These are phyloP conservation scores for Ochlodes sylvanus DNA, from an alignment of 2,888 invertebrate species.

Conservation along the genomic window DNA sequence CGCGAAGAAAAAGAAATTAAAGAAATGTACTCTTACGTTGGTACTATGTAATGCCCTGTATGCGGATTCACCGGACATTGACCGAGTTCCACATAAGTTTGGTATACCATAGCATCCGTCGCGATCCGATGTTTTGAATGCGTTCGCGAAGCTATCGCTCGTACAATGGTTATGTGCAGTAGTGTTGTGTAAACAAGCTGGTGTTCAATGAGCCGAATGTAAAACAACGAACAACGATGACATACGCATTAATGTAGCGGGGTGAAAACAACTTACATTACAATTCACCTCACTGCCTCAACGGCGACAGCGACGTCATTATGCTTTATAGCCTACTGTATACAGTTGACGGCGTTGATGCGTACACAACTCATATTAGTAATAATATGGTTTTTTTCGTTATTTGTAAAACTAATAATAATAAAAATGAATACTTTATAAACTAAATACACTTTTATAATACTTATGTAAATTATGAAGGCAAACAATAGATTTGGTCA, in stretches of 20 bases:
- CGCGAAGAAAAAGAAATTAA: no score
- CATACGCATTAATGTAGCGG: slow-evolving; percentile 15
- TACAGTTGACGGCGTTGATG: neutral
- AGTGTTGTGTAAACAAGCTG: slow-evolving; percentile 70
- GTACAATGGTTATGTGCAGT: slow-evolving; percentile 69
- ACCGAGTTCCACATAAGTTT: slow-evolving; percentile 56
- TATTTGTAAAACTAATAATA: no score
- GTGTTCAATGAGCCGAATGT: slow-evolving; percentile 41
- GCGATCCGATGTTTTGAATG: slow-evolving; percentile 62
- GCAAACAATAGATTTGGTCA: no score
- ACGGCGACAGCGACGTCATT: neutral
- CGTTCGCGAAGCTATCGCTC: slow-evolving; percentile 52
- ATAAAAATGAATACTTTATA: no score
- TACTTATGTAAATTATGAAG: no score
- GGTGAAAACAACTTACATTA: slow-evolving; percentile 19
- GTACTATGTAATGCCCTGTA: slow-evolving; percentile 18
- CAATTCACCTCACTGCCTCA: neutral
- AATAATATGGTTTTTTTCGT: no score
- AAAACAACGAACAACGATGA: slow-evolving; percentile 26
- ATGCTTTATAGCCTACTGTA: neutral
- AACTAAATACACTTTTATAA: no score
- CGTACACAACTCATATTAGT: no score
- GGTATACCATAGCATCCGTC: slow-evolving; percentile 33
- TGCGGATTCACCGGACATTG: slow-evolving; percentile 71
- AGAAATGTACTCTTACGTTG: neutral